Conservation (phyloP, 2,888 invertebrate genomes). For the Lasioglossum oenotherae region DNA sequence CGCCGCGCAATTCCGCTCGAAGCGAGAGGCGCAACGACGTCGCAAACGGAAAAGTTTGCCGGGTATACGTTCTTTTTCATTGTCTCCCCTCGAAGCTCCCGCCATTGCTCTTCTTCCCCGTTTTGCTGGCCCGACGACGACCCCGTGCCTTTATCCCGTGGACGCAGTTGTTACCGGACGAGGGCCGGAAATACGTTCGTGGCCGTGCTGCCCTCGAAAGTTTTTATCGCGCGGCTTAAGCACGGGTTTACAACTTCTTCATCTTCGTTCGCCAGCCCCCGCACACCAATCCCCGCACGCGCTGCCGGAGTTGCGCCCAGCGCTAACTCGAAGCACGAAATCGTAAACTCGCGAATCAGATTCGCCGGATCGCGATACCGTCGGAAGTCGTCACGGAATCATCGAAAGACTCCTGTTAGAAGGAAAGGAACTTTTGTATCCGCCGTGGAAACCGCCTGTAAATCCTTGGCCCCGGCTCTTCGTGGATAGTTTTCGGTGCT, state of each 20-base stretch:
- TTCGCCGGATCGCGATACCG: conserved; percentile 59
- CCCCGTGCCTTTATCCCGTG: conserved; percentile 14
- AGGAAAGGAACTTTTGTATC: conserved; percentile 24
- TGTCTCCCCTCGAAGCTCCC: conserved; percentile 54
- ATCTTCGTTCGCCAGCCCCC: conserved; percentile 15
- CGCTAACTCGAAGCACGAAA: conserved; percentile 54
- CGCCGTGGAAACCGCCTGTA: background rate
- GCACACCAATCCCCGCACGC: background rate
- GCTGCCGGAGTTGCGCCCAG: background rate
- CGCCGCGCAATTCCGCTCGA: conserved; percentile 45
- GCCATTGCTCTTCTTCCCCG: conserved; percentile 42
- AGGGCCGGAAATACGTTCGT: conserved; percentile 66
- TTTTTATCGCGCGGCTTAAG: conserved; percentile 72
- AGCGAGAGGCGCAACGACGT: conserved; percentile 48
- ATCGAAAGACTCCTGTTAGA: conserved; percentile 56
- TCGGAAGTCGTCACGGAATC: conserved; percentile 49
- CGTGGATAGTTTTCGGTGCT: background rate
- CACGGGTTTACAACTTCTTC: conserved; percentile 68
- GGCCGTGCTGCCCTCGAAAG: conserved; percentile 62
- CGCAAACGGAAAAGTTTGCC: conserved; percentile 54
- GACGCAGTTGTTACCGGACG: conserved; percentile 58
- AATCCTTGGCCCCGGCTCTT: conserved; percentile 23
- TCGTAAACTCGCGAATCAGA: conserved; percentile 69
- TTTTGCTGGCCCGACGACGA: background rate
- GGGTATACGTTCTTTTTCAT: conserved; percentile 63